A percentile compares a stretch with the other conserved stretches of the same genome.
Evolutionary conservation across 1,140 invertebrate genomes (phyloP).

Genomic region (Daktulosphaira vitifoliae): DNA sequence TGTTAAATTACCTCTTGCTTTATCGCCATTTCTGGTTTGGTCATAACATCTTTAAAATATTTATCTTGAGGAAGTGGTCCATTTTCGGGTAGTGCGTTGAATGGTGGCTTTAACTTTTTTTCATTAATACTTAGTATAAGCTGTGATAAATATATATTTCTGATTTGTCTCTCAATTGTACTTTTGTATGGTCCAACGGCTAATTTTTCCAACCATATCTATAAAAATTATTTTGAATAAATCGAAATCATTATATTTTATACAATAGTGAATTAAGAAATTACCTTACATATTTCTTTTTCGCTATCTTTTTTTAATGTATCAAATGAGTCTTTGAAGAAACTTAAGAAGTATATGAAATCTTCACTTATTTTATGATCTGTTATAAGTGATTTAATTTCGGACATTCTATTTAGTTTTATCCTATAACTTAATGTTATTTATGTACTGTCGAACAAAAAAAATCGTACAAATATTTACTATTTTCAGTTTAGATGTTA

Average conservation of each 20-base stretch:
- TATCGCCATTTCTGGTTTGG: background rate
- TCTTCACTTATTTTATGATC: background rate
- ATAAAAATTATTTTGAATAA: no score
- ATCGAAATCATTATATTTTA: no score
- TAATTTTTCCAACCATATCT: slow-evolving; percentile 16
- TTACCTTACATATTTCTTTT: slow-evolving; percentile 2
- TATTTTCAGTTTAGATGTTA: no score
- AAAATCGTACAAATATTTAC: no score
- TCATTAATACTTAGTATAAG: background rate
- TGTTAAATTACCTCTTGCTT: slow-evolving; percentile 13
- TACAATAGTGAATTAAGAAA: no score
- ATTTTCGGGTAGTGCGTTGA: background rate
- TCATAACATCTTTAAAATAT: background rate
- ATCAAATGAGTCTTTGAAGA: background rate
- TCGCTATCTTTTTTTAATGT: background rate
- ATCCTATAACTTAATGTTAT: no score
- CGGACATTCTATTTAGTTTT: background rate
- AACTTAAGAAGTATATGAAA: background rate
- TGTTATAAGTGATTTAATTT: no score
- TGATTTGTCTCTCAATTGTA: background rate
- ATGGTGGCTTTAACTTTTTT: background rate
- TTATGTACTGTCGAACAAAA: no score
- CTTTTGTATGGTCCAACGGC: background rate
- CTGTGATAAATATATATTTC: slow-evolving; percentile 12
- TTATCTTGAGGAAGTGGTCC: background rate